Evolutionary conservation across 1,140 invertebrate genomes (phyloP).

Genomic region (Drosophila grimshawi): DNA sequence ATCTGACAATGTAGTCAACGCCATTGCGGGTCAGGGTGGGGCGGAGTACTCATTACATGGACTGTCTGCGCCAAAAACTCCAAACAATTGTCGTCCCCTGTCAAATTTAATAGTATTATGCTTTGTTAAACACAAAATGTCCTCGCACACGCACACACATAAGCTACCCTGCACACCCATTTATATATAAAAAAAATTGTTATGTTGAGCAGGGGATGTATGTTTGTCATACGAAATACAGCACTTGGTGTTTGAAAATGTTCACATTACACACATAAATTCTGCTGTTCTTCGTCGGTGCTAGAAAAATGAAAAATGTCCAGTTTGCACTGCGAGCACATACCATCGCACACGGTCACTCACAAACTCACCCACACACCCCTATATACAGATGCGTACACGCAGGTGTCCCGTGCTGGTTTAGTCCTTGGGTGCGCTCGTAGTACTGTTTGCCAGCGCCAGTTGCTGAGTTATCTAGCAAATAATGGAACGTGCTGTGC

Average conservation of each 20-base stretch:
- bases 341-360: constrained; percentile 10
- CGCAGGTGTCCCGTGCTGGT: constrained; percentile 32
- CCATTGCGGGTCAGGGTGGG: not conserved
- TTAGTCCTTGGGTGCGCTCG: constrained; percentile 69
- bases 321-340: constrained; percentile 50
- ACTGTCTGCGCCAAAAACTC: constrained; percentile 62
- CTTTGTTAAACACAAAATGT: constrained; percentile 79
- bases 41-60: constrained; percentile 26
- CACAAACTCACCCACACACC: constrained; percentile 2
- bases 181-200: constrained; percentile 7
- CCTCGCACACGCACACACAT: constrained; percentile 40
- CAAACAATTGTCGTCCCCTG: constrained; percentile 76
- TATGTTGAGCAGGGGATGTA: not conserved
- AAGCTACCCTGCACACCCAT: not conserved
- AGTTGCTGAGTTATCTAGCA: constrained; percentile 80
- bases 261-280: constrained; percentile 79
- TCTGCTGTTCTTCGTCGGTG: constrained; percentile 56
- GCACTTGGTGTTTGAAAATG: constrained; percentile 72
- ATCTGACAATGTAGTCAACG: constrained; percentile 53
- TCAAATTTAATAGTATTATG: constrained; percentile 79
- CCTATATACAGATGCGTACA: constrained; percentile 11
- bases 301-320: constrained; percentile 71
- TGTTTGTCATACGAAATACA: constrained; percentile 71
- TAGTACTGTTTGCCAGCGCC: constrained; percentile 65
- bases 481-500: constrained; percentile 82